Evolutionary conservation across 2,113 vertebrate species (phyloP), one percentile per base, ranked within the genome.

Genomic region (Phylloscopus trochilus): DNA sequence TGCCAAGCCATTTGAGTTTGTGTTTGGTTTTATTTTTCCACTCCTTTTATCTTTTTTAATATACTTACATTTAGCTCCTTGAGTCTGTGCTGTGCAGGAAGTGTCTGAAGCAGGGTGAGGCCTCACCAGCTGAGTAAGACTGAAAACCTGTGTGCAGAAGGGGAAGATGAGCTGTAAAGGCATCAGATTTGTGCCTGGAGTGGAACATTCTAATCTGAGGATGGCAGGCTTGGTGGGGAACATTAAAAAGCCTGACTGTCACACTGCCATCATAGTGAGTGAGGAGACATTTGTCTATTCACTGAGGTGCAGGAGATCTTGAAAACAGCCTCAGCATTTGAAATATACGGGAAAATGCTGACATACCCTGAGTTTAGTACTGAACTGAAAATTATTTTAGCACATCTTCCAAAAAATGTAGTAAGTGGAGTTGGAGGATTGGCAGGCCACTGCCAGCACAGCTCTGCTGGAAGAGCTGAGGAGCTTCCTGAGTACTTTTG

Each of bases 401-500:
- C 28, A 74, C 1, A 7, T 52, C 87, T 76, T 92, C 76, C 39
- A 41, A 80, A 88, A 83, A 93, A 15, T 10, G 13, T 6, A n/a
- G 20, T 31, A 53, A 64, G 19, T 14, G 19, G 46, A 64, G 9
- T 62, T 67, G 44, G 15, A 68, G 31, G 39, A 63, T 8, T 3
- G 17, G 33, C 60, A 66, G 14, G 14, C n/a, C 1, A 7, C 39
- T 67, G 83, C 56, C 37, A 51, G 58, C 11, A 82, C 12, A 60
- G 49, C 46, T 87, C 43, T 47, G 75, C 68, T 95, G 92, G 62
- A 93, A 89, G 81, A 63, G 22, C 60, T 80, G 31, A 92, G 68
- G 53, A 68, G 82, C 78, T 96, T 96, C 84, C 92, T 75, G 87
- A 96, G 67, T 86, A 94, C 64, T 96, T 85, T 58, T 81, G 67